phyloP scores from a whole-genome alignment of 2,113 vertebrate species.

The Oreamnos americanus region DNA sequence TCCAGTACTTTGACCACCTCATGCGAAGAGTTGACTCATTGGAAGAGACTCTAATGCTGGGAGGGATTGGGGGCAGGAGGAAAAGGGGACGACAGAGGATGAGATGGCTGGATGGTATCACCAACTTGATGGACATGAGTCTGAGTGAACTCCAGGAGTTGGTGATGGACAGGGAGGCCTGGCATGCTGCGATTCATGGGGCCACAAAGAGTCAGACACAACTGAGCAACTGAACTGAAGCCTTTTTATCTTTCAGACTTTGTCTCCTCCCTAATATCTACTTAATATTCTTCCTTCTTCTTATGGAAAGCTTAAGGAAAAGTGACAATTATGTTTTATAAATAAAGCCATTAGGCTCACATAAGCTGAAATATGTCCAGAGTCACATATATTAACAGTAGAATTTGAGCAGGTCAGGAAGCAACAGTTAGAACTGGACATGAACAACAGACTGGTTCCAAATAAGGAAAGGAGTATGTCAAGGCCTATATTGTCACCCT shows the following conservation, averaged over 20 bases:
- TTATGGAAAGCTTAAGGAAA: slow-evolving; percentile 10
- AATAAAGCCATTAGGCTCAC: background rate
- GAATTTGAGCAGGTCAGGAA: background rate
- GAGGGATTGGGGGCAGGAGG: too few species aligned
- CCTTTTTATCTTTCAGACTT: background rate
- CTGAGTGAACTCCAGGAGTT: too few species aligned
- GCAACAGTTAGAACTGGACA: background rate
- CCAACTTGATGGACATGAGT: too few species aligned
- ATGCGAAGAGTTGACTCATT: too few species aligned
- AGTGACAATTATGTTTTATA: background rate
- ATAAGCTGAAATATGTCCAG: background rate
- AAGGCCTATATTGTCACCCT: background rate
- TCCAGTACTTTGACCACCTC: too few species aligned
- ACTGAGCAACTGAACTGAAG: background rate
- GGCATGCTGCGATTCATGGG: too few species aligned
- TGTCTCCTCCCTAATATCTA: background rate
- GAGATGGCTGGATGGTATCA: too few species aligned
- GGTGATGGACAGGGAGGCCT: too few species aligned
- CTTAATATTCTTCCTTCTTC: background rate
- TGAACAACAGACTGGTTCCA: background rate
- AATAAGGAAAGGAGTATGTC: background rate
- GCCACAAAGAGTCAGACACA: too few species aligned
- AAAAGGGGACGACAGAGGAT: too few species aligned
- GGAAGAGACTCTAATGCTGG: too few species aligned
- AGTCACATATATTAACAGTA: background rate